Evolutionary conservation across 2,797 vertebrate genomes (phyloP), one percentile per base, ranked within the genome.

Genomic region (Sphenodon punctatus): DNA sequence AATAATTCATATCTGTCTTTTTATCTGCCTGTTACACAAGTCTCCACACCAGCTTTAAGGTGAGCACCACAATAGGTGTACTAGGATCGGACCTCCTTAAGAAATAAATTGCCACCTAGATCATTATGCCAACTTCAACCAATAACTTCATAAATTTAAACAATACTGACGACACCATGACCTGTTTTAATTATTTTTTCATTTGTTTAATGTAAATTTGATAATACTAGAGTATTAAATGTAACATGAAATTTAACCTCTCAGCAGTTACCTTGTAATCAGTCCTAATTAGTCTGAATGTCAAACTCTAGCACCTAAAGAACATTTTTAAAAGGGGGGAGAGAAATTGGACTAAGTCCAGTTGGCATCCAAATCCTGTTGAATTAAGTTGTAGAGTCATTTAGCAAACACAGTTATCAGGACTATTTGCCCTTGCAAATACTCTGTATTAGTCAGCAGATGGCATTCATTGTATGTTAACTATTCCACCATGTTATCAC

Each of bases 381-480:
- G 9, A 30, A 48, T 73, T 78, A 84, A 61, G n/a, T 86, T 76
- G 55, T 32, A 71, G 12, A 84, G 41, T 78, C 20, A 60, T 79
- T 94, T 93, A 84, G 67, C 74, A 92, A 84, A 60, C 55, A 64
- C 45, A 85, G 67, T 88, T 90, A 89, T 84, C 78, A 3, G 5
- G 84, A 90, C 20, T 90, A 82, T 88, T 91, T 91, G 75, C 72
- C 79, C 78, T 86, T 92, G 92, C 90, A 94, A 94, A 91, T 94
- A 88, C 88, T 89, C 82, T 83, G 34, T 77, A 88, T 93, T 92
- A 94, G 92, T 95, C 93, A 95, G 93, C 93, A 96, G 94, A 95
- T 95, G 94, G 94, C 93, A 95, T 94, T 86, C 89, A 85, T 83
- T 89, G 86, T 92, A 91, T 86, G 67, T 93, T 93, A 92, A 91